Evolutionary conservation across 2,888 invertebrate species (phyloP).

Genomic region (Pemphredon lugubris): DNA sequence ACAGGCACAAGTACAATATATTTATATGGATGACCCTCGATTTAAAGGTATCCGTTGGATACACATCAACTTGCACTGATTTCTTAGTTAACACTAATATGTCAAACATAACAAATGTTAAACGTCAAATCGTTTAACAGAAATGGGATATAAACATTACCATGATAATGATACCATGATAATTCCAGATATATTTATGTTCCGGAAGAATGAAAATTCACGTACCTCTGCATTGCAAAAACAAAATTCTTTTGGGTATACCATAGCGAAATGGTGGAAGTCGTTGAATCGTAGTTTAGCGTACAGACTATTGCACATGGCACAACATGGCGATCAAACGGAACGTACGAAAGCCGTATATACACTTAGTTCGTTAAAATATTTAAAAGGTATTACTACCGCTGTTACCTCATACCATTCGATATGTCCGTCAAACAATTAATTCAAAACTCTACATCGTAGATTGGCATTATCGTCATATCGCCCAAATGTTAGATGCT

Average conservation of each 20-base stretch:
- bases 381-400: slow-evolving; percentile 82
- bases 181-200: slow-evolving; percentile 70
- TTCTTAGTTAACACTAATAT: not conserved
- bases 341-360: slow-evolving; percentile 86
- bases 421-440: not conserved
- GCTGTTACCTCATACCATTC: not conserved
- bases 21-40: slow-evolving; percentile 82
- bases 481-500: slow-evolving; percentile 91
- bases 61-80: not conserved
- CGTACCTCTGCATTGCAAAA: slow-evolving; percentile 60
- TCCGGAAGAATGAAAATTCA: slow-evolving; percentile 62
- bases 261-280: slow-evolving; percentile 83
- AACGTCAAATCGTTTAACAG: too few relatives aligned
- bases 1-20: slow-evolving; percentile 81
- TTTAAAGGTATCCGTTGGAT: slow-evolving; percentile 71
- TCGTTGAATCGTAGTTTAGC: slow-evolving; percentile 85
- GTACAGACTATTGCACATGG: slow-evolving; percentile 86
- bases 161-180: slow-evolving; percentile 2
- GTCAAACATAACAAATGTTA: too few relatives aligned
- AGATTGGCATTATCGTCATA: slow-evolving; percentile 86
- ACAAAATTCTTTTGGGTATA: slow-evolving; percentile 61
- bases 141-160: too few relatives aligned
- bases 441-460: slow-evolving; percentile 53
- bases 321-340: slow-evolving; percentile 85
- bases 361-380: slow-evolving; percentile 85